Percentiles rank a stretch among this genome's conserved stretches.
These are phyloP conservation scores for Drosophila kepulauana DNA, from an alignment of 1,140 invertebrate genomes.

Conservation along the genomic window DNA sequence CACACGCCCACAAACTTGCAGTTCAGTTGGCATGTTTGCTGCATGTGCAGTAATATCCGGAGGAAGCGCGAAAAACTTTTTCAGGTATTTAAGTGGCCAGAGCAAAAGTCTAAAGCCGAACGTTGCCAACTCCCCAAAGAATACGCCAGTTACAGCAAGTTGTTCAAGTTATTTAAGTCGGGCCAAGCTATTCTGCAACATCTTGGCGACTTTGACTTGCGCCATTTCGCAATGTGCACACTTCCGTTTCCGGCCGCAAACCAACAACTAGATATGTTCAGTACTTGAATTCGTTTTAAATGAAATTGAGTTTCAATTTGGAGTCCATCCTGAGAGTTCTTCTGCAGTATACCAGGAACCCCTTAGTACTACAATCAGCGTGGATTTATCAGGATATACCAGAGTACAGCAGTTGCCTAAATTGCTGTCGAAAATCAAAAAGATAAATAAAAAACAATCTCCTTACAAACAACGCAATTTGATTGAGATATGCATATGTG, in stretches of 20 bases:
- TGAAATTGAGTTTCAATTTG: not conserved
- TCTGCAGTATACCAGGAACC: not conserved
- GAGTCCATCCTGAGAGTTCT: not conserved
- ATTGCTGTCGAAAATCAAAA: not conserved
- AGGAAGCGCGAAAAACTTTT: conserved; percentile 77
- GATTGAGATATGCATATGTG: conserved; percentile 39
- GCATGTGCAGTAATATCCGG: conserved; percentile 69
- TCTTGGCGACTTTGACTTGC: conserved; percentile 36
- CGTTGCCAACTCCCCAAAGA: conserved; percentile 38
- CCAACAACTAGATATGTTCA: not conserved
- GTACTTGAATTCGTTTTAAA: not conserved
- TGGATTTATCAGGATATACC: not conserved
- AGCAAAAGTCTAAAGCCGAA: not conserved
- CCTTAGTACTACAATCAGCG: too few species aligned
- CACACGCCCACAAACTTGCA: conserved; percentile 5
- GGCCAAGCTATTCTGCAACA: conserved; percentile 27
- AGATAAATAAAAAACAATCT: not conserved
- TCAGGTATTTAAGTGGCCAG: conserved; percentile 79
- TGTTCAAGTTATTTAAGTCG: conserved; percentile 46
- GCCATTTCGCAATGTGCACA: conserved; percentile 63
- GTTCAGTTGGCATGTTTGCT: conserved; percentile 16
- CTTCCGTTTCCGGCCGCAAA: conserved; percentile 63
- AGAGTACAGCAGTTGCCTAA: not conserved
- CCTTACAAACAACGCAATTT: not conserved
- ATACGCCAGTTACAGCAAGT: conserved; percentile 3